Conservation (phyloP, 2,888 invertebrate species). For the Augochlorella aurata region DNA sequence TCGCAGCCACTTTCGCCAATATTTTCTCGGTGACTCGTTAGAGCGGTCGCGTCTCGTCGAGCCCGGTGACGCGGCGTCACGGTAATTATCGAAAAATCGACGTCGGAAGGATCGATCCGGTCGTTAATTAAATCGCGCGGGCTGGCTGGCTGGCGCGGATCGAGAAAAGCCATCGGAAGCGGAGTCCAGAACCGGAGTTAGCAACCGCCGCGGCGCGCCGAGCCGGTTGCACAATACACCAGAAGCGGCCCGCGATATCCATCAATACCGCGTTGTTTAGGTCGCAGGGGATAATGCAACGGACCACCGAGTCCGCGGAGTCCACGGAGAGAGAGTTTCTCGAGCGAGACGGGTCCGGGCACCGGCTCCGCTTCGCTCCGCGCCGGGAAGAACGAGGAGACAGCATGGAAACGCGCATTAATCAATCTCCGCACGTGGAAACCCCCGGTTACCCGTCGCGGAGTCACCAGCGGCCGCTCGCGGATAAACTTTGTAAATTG, state of each 20-base stretch:
- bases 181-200: constrained; percentile 7
- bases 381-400: constrained; percentile 25
- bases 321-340: constrained; percentile 54
- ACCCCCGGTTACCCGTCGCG: constrained; percentile 52
- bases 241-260: constrained; percentile 69
- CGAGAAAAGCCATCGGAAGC: constrained; percentile 63
- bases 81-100: constrained; percentile 63
- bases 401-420: constrained; percentile 70
- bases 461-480: constrained; percentile 25
- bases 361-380: background rate
- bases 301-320: constrained; percentile 70
- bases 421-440: constrained; percentile 71
- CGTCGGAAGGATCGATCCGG: constrained; percentile 11
- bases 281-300: constrained; percentile 66
- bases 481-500: constrained; percentile 51
- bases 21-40: constrained; percentile 56
- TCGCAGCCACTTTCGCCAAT: constrained; percentile 49
- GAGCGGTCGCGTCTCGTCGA: constrained; percentile 8
- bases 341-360: constrained; percentile 36
- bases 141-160: constrained; percentile 16
- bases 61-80: constrained; percentile 37
- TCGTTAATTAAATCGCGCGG: constrained; percentile 61
- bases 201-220: background rate
- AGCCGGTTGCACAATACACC: constrained; percentile 66
- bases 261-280: constrained; percentile 69